These are phyloP conservation scores for Mus caroli DNA, from an alignment of 2,797 vertebrate genomes.

Conservation along the genomic window DNA sequence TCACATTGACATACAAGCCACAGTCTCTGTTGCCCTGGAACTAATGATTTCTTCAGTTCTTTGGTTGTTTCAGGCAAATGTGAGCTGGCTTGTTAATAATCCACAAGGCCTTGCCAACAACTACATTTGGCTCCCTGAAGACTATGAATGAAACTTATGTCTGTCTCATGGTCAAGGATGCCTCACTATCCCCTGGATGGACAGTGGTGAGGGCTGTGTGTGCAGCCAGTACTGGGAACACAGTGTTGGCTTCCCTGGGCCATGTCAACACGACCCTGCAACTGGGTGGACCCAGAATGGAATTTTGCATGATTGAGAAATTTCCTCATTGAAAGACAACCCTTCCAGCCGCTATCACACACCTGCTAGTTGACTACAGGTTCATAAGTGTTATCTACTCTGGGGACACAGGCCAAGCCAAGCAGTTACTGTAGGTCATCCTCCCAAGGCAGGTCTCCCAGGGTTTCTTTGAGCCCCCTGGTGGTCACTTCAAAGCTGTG, in stretches of 20 bases:
- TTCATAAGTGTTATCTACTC: not conserved
- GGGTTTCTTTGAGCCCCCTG: conserved; percentile 36
- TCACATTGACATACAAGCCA: not conserved
- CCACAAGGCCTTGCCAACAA: conserved; percentile 63
- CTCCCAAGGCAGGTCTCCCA: not conserved
- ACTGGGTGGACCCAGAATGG: not conserved
- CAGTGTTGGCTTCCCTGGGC: conserved; percentile 12
- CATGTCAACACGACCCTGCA: not conserved
- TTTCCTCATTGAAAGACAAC: not conserved
- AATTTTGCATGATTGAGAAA: conserved; percentile 43
- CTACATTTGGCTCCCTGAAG: conserved; percentile 57
- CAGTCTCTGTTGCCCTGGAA: conserved; percentile 1
- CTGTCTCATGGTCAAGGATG: conserved; percentile 24
- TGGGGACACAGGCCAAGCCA: not conserved
- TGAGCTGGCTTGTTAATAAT: conserved; percentile 71
- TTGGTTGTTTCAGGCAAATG: conserved; percentile 64
- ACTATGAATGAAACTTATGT: conserved; percentile 71
- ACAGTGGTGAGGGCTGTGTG: not conserved
- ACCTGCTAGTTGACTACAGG: not conserved
- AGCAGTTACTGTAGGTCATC: not conserved
- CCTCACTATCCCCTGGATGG: not conserved
- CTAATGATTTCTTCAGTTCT: conserved; percentile 57
- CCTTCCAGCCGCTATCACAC: not conserved
- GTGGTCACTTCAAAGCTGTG: conserved; percentile 33
- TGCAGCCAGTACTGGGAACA: conserved; percentile 45